These are phyloP conservation scores for Arge pagana DNA, from an alignment of 2,888 invertebrate genomes.

Conservation along the genomic window DNA sequence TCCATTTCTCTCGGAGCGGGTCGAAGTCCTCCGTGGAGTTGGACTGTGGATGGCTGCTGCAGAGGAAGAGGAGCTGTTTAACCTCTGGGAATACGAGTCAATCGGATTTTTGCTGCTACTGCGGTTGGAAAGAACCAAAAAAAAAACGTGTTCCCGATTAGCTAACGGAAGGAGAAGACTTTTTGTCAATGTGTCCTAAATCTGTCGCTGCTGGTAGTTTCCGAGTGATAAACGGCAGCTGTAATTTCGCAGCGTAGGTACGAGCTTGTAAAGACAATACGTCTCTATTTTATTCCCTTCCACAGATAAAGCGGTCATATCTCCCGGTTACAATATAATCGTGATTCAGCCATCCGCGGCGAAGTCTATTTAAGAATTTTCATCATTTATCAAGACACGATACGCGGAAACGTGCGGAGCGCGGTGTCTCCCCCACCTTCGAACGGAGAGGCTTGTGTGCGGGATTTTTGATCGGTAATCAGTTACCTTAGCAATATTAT, in stretches of 20 bases:
- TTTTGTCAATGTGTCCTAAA: no score
- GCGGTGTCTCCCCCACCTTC: constrained; percentile 23
- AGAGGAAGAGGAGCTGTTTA: no score
- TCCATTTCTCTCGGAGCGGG: no score
- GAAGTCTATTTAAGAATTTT: constrained; percentile 22
- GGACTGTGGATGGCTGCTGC: no score
- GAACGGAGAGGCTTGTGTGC: constrained; percentile 34
- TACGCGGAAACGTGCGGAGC: constrained; percentile 41
- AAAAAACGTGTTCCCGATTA: no score
- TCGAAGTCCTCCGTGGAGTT: no score
- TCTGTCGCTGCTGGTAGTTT: constrained; percentile 25
- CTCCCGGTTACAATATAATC: constrained; percentile 44
- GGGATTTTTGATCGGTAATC: no score
- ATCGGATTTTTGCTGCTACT: no score
- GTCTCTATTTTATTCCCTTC: constrained; percentile 48
- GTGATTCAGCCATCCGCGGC: constrained; percentile 33
- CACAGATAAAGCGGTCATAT: constrained; percentile 35
- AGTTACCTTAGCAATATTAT: no score
- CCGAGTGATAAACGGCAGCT: constrained; percentile 40
- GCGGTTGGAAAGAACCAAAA: no score
- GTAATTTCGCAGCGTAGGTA: constrained; percentile 36
- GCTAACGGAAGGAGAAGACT: no score
- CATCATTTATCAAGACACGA: constrained; percentile 26
- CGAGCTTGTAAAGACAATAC: constrained; percentile 47
- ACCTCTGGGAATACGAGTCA: no score